Base-by-base conservation (phyloP, 2,888 invertebrate genomes). In the Hydroisotoma schaefferi region DNA sequence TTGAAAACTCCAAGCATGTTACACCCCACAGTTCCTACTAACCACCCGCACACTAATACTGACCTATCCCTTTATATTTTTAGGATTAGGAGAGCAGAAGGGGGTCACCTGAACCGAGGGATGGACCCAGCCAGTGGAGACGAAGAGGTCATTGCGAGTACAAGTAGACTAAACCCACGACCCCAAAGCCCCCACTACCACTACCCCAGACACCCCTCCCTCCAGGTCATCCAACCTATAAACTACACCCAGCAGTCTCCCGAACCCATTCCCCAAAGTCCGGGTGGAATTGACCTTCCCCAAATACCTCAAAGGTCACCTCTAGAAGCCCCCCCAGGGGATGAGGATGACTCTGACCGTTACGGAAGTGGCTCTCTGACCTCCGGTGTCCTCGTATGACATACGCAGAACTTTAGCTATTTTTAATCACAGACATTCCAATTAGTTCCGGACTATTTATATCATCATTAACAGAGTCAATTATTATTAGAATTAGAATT, bases 321-420 rank as follows among this genome's bases (percentile, higher is more conserved):
- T 28, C 49, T 4, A 10, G 22, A 49, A 6, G 20, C 10, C 49
- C 10, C 29, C 49, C 49, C 29, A 5, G n/a, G 37, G 6, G 49
- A 49, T 5, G 51, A 52, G 15, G 22, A 20, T 2, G 18, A 49
- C 27, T 25, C 26, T 25, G 49, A 49, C 26, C 15, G 5, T 33
- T 37, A 33, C 22, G 33, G n/a, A n/a, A n/a, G n/a, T n/a, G n/a
- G n/a, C n/a, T n/a, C n/a, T n/a, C n/a, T n/a, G n/a, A n/a, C 29
- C 37, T 27, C 33, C 29, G 51, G 51, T 29, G 51, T 52, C n/a
- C 51, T 52, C 29, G 51, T 52, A 52, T 52, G 51, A 52, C 51
- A 52, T 52, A 28, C 51, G 20, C 5, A 52, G 51, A 52, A 52
- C 22, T 33, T 22, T 20, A 52, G 51, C 37, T 52, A 52, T 20